Percentiles rank a stretch among this genome's conserved stretches.
Evolutionary conservation across 1,140 invertebrate species (phyloP).

Genomic region (Drosophila hydei): DNA sequence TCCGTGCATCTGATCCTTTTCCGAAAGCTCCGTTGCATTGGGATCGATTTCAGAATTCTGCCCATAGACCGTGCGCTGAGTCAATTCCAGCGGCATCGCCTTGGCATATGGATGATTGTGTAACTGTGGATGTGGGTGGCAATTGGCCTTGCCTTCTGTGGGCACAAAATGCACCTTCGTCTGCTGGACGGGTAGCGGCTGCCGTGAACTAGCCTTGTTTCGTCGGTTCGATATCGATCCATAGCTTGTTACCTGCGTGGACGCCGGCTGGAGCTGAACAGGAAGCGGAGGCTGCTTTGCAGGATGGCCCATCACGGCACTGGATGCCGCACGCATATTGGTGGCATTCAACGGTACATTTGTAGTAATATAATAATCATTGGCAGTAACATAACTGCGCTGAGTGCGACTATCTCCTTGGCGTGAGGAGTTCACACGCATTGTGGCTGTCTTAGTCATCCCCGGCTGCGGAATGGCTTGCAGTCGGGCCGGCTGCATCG

Average conservation of each 20-base stretch:
- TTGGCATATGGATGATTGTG: slow-evolving; percentile 27
- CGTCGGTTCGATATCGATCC: slow-evolving; percentile 46
- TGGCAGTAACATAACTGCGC: slow-evolving; percentile 64
- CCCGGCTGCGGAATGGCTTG: slow-evolving; percentile 30
- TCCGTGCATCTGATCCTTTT: slow-evolving; percentile 6
- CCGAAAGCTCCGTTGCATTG: slow-evolving; percentile 9
- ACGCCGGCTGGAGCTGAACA: slow-evolving; percentile 6
- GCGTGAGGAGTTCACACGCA: slow-evolving; percentile 43
- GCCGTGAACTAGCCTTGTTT: slow-evolving; percentile 46
- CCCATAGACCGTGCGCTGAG: slow-evolving; percentile 35
- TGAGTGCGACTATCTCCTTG: slow-evolving; percentile 48
- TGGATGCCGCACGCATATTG: slow-evolving; percentile 37
- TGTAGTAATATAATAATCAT: slow-evolving; percentile 69
- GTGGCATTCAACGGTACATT: slow-evolving; percentile 57
- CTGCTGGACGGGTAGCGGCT: slow-evolving; percentile 18
- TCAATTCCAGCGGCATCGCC: slow-evolving; percentile 10
- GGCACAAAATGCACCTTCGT: slow-evolving; percentile 47
- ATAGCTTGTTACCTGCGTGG: slow-evolving; percentile 37
- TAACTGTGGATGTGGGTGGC: slow-evolving; percentile 20
- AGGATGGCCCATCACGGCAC: slow-evolving; percentile 1
- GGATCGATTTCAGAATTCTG: not conserved
- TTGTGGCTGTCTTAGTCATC: slow-evolving; percentile 46
- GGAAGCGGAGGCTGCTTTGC: slow-evolving; percentile 17
- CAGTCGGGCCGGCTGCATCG: slow-evolving; percentile 48
- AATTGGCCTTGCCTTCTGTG: slow-evolving; percentile 27